phyloP scores from a whole-genome alignment of 1,140 invertebrate species.

The Muscidifurax raptorellus region DNA sequence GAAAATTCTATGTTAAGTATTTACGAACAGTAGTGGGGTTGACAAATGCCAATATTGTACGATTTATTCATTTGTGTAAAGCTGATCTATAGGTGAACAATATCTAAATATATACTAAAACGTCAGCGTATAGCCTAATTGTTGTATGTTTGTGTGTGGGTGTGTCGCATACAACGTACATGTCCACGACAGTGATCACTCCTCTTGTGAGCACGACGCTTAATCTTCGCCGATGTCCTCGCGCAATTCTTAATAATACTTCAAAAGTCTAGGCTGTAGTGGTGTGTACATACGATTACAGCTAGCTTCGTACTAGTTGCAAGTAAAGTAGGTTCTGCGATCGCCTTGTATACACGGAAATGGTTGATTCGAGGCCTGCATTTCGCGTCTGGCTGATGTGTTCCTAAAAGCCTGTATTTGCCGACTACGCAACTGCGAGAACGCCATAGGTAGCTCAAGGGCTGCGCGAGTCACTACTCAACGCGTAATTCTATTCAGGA shows the following conservation, averaged over 20 bases:
- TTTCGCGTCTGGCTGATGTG: background rate
- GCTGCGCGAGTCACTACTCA: background rate
- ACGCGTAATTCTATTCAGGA: background rate
- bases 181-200: conserved; percentile 28
- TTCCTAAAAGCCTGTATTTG: background rate
- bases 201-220: conserved; percentile 46
- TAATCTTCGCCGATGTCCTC: conserved; percentile 58
- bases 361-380: background rate
- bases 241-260: conserved; percentile 63
- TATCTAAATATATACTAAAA: no score
- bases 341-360: background rate
- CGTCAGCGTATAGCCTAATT: no score
- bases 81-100: no score
- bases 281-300: background rate
- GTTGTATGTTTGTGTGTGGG: background rate
- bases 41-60: no score
- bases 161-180: background rate
- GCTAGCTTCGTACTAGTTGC: conserved; percentile 11
- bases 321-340: background rate
- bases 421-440: background rate
- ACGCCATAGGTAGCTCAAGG: background rate
- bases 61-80: no score
- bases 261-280: conserved; percentile 59
- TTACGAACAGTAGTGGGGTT: no score
- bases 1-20: no score